A percentile compares a stretch with the other conserved stretches of the same genome.
Conservation (phyloP, 2,113 vertebrate genomes). For the Ageneiosus marmoratus region DNA sequence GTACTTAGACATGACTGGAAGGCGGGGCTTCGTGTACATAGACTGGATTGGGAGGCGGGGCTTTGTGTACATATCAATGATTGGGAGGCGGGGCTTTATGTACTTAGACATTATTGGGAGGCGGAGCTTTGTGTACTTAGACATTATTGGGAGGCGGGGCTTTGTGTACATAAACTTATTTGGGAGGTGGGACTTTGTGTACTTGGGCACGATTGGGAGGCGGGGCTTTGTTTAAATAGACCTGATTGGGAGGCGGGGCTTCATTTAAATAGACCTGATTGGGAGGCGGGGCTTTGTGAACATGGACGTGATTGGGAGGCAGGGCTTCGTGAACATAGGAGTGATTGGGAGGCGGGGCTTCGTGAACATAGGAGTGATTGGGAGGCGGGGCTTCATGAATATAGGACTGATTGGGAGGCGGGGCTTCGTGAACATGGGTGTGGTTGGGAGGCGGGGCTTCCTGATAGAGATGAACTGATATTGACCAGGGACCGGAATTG, state of each 20-base stretch:
- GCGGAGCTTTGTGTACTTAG: neutral
- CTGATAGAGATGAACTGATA: too few relatives aligned
- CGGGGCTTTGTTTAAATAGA: neutral
- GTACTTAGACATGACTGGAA: neutral
- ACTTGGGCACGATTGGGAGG: neutral
- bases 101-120: neutral
- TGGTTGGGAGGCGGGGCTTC: neutral
- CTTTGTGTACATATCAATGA: neutral
- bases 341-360: too few relatives aligned
- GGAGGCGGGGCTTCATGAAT: too few relatives aligned
- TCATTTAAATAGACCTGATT: too few relatives aligned
- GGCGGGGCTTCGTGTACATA: neutral
- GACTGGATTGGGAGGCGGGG: neutral
- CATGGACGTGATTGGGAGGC: neutral
- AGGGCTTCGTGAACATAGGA: neutral
- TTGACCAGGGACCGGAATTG: too few relatives aligned
- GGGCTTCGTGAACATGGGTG: too few relatives aligned
- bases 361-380: too few relatives aligned
- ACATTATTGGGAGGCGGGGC: neutral
- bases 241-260: neutral
- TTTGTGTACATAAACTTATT: neutral
- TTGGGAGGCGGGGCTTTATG: neutral
- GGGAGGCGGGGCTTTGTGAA: neutral
- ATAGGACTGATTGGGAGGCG: too few relatives aligned
- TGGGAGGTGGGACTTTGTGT: neutral